Conservation (phyloP, 2,888 invertebrate genomes). For the Agriotes lineatus region DNA sequence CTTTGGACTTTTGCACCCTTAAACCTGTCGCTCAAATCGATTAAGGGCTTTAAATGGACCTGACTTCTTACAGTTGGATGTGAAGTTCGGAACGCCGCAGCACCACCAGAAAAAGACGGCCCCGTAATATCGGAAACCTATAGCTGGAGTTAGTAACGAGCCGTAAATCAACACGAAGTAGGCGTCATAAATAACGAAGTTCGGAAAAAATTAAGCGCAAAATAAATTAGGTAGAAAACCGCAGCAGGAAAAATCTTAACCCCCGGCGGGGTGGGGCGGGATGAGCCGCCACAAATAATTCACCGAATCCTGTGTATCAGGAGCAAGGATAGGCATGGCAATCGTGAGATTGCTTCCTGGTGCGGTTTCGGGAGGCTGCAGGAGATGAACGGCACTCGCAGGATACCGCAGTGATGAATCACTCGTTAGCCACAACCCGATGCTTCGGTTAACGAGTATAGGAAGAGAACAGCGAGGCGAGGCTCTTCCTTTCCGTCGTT, state of each 20-base stretch:
- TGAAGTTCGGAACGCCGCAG: too few species aligned
- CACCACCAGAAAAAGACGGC: constrained; percentile 11
- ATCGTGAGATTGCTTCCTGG: constrained; percentile 51
- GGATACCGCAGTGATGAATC: constrained; percentile 58
- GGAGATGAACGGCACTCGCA: constrained; percentile 46
- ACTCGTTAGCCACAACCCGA: constrained; percentile 58
- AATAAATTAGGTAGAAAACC: constrained; percentile 45
- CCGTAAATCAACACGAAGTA: constrained; percentile 43
- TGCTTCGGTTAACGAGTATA: constrained; percentile 56
- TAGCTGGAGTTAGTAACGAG: constrained; percentile 11
- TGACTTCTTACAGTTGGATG: too few species aligned
- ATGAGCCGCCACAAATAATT: constrained; percentile 48
- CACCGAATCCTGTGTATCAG: constrained; percentile 46
- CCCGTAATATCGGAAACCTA: constrained; percentile 6
- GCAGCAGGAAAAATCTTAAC: constrained; percentile 41
- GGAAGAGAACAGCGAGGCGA: constrained; percentile 36
- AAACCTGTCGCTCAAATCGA: too few species aligned
- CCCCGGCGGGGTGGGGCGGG: constrained; percentile 38
- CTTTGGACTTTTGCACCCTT: too few species aligned
- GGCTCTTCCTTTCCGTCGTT: constrained; percentile 33
- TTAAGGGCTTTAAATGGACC: too few species aligned
- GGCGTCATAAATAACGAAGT: constrained; percentile 42
- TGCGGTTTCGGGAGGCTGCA: constrained; percentile 43
- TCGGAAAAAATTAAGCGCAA: constrained; percentile 41
- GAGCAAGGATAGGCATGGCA: constrained; percentile 48